These are phyloP conservation scores for Carettochelys insculpta DNA, from an alignment of 2,113 vertebrate genomes.

Conservation along the genomic window DNA sequence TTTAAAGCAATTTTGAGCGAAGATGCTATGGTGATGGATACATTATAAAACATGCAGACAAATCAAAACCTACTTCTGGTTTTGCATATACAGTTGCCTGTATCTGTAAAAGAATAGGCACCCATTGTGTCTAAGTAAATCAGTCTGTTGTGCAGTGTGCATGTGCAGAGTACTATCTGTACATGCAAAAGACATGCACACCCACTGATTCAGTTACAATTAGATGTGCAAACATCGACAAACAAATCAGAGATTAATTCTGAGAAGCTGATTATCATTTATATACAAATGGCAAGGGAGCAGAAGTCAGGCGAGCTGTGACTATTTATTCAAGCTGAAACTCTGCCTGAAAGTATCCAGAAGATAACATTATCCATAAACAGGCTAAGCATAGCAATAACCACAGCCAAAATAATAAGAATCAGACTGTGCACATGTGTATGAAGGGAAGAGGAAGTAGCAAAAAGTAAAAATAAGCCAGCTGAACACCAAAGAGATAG, in stretches of 20 bases:
- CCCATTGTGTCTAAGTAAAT: not conserved
- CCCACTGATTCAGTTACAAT: not conserved
- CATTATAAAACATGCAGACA: accelerated
- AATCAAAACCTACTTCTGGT: not conserved
- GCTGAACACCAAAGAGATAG: conserved; percentile 24
- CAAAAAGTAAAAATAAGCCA: not conserved
- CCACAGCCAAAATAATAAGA: not conserved
- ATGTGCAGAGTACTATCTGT: not conserved
- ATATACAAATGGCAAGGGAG: not conserved
- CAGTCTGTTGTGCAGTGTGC: not conserved
- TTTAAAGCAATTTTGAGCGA: not conserved
- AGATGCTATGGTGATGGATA: not conserved
- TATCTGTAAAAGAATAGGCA: not conserved
- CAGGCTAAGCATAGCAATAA: not conserved
- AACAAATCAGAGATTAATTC: accelerated
- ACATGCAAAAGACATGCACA: not conserved
- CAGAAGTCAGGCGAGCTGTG: not conserved
- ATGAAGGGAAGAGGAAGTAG: not conserved
- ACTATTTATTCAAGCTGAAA: not conserved
- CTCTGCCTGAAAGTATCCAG: not conserved
- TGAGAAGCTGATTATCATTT: not conserved
- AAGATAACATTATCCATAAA: not conserved
- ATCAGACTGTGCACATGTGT: conserved; percentile 4
- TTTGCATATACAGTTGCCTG: not conserved
- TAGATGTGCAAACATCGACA: accelerated